Evolutionary conservation across 2,797 vertebrate genomes (phyloP).

Genomic region (Tolypeutes matacus): DNA sequence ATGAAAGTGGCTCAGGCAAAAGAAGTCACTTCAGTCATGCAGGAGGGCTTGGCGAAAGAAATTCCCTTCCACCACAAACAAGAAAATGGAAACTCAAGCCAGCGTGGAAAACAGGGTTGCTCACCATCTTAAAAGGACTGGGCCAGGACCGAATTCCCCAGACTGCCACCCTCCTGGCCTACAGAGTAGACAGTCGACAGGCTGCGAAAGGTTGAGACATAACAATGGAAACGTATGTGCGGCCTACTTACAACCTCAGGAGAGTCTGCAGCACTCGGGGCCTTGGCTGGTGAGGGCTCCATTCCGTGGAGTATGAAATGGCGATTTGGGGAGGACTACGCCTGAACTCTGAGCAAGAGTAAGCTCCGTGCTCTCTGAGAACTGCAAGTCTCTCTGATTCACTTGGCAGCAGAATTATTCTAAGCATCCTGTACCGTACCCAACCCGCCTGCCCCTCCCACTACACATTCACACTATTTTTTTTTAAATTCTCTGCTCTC

Average conservation of each 20-base stretch:
- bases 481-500: slow-evolving; percentile 74
- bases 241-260: slow-evolving; percentile 76
- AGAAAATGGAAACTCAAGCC: slow-evolving; percentile 48
- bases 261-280: slow-evolving; percentile 61
- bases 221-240: slow-evolving; percentile 51
- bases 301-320: slow-evolving; percentile 74
- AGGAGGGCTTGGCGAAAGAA: slow-evolving; percentile 24
- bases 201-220: slow-evolving; percentile 61
- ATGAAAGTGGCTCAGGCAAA: neutral
- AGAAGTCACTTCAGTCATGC: slow-evolving; percentile 39
- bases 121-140: slow-evolving; percentile 37
- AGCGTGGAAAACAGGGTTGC: neutral
- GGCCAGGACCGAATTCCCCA: slow-evolving; percentile 23
- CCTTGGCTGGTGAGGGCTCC: slow-evolving; percentile 77
- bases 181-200: slow-evolving; percentile 35
- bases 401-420: slow-evolving; percentile 87
- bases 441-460: slow-evolving; percentile 79
- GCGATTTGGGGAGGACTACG: slow-evolving; percentile 68
- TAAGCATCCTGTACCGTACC: slow-evolving; percentile 83
- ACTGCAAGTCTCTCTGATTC: slow-evolving; percentile 82
- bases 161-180: slow-evolving; percentile 43
- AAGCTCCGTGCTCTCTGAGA: slow-evolving; percentile 73
- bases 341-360: slow-evolving; percentile 75
- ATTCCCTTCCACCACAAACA: slow-evolving; percentile 43
- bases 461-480: slow-evolving; percentile 73